Conservation (phyloP, 2,888 invertebrate species). For the Ganaspis brasiliensis region DNA sequence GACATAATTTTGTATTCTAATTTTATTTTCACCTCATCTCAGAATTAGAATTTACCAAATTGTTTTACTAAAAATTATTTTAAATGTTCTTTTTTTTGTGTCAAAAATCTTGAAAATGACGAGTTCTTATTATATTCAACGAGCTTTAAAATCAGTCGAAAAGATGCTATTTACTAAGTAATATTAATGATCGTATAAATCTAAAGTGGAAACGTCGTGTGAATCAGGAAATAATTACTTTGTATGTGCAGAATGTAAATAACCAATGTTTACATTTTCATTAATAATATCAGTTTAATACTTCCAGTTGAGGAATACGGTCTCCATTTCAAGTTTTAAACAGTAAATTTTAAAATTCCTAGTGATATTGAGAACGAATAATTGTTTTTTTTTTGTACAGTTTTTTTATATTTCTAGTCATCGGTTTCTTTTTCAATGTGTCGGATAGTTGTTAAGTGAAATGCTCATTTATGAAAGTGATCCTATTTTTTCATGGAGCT, state of each 20-base stretch:
- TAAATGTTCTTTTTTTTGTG: no score
- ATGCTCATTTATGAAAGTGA: conserved; percentile 63
- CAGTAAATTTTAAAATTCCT: conserved; percentile 3
- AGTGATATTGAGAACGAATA: not conserved
- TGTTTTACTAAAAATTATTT: no score
- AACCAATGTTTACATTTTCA: conserved; percentile 27
- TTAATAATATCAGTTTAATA: conserved; percentile 19
- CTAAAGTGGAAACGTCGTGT: not conserved
- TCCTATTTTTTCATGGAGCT: conserved; percentile 65
- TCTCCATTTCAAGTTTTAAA: not conserved
- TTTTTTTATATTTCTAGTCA: not conserved
- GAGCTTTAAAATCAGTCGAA: no score
- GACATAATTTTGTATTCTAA: no score
- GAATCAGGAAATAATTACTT: conserved; percentile 26
- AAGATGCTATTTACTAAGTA: not conserved
- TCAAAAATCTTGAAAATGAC: no score
- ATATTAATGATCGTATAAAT: conserved; percentile 1
- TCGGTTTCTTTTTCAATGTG: conserved; percentile 26
- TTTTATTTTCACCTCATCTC: no score
- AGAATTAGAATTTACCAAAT: no score
- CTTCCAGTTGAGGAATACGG: conserved; percentile 26
- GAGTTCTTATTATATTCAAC: no score
- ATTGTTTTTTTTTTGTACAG: not conserved
- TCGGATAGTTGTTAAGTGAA: conserved; percentile 57
- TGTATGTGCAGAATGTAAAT: conserved; percentile 24